phyloP scores from a whole-genome alignment of 2,797 vertebrate species.

The Triplophysa bombifrons region DNA sequence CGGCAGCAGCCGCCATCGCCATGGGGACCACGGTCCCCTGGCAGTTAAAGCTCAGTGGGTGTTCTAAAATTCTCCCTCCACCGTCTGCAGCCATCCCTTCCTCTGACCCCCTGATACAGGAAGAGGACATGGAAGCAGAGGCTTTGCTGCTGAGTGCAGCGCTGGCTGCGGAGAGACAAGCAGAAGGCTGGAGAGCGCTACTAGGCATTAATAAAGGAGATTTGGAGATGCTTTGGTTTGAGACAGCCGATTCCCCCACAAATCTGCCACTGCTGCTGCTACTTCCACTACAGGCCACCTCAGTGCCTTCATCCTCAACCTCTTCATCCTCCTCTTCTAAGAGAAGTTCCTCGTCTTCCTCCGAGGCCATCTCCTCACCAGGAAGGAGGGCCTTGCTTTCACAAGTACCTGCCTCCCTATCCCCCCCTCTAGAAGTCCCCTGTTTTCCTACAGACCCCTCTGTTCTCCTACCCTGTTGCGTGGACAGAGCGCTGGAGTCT shows the following conservation, averaged over 20 bases:
- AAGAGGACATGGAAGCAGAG: conserved; percentile 89
- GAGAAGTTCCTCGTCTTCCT: conserved; percentile 79
- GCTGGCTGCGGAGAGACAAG: conserved; percentile 82
- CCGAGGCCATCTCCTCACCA: conserved; percentile 72
- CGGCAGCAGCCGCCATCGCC: conserved; percentile 74
- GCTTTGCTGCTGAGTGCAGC: conserved; percentile 83
- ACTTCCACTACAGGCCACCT: conserved; percentile 81
- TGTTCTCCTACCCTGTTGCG: conserved; percentile 78
- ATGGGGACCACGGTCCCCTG: conserved; percentile 80
- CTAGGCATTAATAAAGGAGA: conserved; percentile 99
- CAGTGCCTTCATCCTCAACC: conserved; percentile 84
- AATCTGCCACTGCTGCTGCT: conserved; percentile 79
- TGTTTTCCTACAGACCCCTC: conserved; percentile 81
- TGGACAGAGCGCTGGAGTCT: conserved; percentile 82
- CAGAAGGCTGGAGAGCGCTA: conserved; percentile 95
- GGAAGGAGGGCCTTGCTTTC: conserved; percentile 88
- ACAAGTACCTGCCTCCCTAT: conserved; percentile 78
- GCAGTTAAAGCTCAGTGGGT: conserved; percentile 99
- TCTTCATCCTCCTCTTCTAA: conserved; percentile 87
- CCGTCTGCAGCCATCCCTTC: conserved; percentile 86
- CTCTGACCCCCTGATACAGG: conserved; percentile 87
- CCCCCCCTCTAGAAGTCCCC: conserved; percentile 77
- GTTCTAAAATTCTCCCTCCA: conserved; percentile 87
- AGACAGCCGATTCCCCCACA: conserved; percentile 95
- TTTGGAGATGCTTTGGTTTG: conserved; percentile 99